Evolutionary conservation across 53 echinoderm and acorn worm genomes (phyloP).

Genomic region (Luidia sarsii): DNA sequence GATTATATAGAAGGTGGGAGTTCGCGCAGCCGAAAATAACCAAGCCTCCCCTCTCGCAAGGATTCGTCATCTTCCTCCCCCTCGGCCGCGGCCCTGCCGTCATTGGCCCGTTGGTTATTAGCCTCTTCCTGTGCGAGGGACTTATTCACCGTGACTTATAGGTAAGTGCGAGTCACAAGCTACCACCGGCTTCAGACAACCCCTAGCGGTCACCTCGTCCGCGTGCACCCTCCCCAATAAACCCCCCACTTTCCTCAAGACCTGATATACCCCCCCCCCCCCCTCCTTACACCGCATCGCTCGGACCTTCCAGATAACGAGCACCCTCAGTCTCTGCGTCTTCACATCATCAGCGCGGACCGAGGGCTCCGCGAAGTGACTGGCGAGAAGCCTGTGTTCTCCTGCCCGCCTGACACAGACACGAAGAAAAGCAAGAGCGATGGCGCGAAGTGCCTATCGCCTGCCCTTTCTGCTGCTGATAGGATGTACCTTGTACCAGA

Average conservation of each 20-base stretch:
- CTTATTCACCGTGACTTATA: conserved; percentile 37
- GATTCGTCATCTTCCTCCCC: conserved; percentile 50
- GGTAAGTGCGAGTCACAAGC: conserved; percentile 53
- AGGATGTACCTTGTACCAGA: conserved; percentile 5
- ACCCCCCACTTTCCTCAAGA: too few relatives aligned
- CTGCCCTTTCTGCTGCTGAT: neutral
- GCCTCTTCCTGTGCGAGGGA: conserved; percentile 9
- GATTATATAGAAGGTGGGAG: conserved; percentile 36
- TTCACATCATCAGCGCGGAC: too few relatives aligned
- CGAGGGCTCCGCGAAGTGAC: too few relatives aligned
- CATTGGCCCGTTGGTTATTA: conserved; percentile 31
- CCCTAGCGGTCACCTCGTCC: neutral
- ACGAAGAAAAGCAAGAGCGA: too few relatives aligned
- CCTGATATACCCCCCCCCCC: too few relatives aligned
- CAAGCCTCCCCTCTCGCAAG: conserved; percentile 25
- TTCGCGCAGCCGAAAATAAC: too few relatives aligned
- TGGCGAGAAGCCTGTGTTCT: too few relatives aligned
- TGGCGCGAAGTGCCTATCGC: conserved; percentile 23
- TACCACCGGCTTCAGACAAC: conserved; percentile 14
- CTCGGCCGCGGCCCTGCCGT: neutral
- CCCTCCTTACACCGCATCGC: too few relatives aligned
- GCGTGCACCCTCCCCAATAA: too few relatives aligned
- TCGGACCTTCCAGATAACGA: too few relatives aligned
- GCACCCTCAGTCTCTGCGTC: too few relatives aligned
- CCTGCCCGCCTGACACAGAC: too few relatives aligned